Percentiles rank a stretch among this genome's conserved stretches.
Conservation (phyloP, 2,797 vertebrate genomes). For the Perodicticus potto region DNA sequence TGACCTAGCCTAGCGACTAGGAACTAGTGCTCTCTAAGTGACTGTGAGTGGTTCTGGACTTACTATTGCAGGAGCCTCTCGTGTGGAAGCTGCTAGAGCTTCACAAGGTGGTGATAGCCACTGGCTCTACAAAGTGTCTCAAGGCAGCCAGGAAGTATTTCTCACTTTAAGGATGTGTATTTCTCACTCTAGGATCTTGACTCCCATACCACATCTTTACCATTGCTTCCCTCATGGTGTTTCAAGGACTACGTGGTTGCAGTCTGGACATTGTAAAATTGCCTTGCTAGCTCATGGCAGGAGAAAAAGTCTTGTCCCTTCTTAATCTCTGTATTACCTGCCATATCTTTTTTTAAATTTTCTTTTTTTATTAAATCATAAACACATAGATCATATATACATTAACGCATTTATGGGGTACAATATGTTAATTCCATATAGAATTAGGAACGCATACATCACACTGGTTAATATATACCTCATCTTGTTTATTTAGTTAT, state of each 20-base stretch:
- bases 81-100: neutral
- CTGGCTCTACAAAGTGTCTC: neutral
- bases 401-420: too few relatives aligned
- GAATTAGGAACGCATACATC: too few relatives aligned
- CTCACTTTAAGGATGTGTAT: slow-evolving; percentile 15
- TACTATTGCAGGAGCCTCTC: neutral
- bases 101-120: neutral
- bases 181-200: too few relatives aligned
- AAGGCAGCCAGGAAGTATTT: neutral
- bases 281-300: slow-evolving; percentile 81
- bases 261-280: slow-evolving; percentile 83
- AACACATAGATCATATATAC: too few relatives aligned
- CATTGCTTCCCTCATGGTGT: slow-evolving; percentile 79
- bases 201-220: slow-evolving; percentile 82
- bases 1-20: too few relatives aligned
- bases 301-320: slow-evolving; percentile 84
- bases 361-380: too few relatives aligned
- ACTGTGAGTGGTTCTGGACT: neutral
- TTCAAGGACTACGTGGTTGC: slow-evolving; percentile 82
- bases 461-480: too few relatives aligned
- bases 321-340: slow-evolving; percentile 89
- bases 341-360: slow-evolving; percentile 81
- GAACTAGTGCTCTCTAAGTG: neutral
- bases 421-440: too few relatives aligned
- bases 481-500: too few relatives aligned